phyloP scores from a whole-genome alignment of 2,888 invertebrate species.

The Tipula unca region DNA sequence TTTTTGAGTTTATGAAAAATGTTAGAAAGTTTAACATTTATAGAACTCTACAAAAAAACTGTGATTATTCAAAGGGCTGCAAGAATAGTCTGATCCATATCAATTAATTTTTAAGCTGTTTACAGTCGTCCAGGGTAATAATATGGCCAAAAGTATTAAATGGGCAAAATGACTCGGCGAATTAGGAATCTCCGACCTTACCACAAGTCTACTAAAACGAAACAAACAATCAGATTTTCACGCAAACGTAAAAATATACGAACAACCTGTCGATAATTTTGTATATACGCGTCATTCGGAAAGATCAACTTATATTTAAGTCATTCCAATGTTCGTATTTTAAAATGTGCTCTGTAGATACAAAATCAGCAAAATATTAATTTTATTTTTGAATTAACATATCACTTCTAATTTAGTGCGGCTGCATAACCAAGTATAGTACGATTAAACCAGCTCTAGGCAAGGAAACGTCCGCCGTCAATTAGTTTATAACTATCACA shows the following conservation, averaged over 20 bases:
- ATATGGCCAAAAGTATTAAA: constrained; percentile 48
- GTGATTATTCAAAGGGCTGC: constrained; percentile 60
- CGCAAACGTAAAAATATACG: constrained; percentile 20
- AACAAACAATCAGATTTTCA: constrained; percentile 32
- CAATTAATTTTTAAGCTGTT: constrained; percentile 45
- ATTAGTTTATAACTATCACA: too few species aligned
- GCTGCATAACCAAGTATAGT: too few species aligned
- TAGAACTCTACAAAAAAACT: constrained; percentile 44
- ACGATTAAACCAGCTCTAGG: too few species aligned
- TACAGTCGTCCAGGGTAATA: constrained; percentile 45
- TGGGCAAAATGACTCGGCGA: constrained; percentile 72
- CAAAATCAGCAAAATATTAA: background rate
- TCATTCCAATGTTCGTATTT: constrained; percentile 21
- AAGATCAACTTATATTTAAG: constrained; percentile 22
- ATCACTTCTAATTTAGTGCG: too few species aligned
- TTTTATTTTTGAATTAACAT: too few species aligned
- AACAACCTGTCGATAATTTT: constrained; percentile 22
- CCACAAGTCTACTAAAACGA: constrained; percentile 57
- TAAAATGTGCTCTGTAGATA: constrained; percentile 18
- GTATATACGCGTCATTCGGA: constrained; percentile 19
- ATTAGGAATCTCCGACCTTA: constrained; percentile 64
- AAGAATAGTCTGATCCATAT: constrained; percentile 54
- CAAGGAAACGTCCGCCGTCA: too few species aligned
- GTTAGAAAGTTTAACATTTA: constrained; percentile 49
- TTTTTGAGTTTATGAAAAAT: constrained; percentile 30